Base-by-base conservation (phyloP, 2,113 vertebrate genomes). In the Microtus montanus region DNA sequence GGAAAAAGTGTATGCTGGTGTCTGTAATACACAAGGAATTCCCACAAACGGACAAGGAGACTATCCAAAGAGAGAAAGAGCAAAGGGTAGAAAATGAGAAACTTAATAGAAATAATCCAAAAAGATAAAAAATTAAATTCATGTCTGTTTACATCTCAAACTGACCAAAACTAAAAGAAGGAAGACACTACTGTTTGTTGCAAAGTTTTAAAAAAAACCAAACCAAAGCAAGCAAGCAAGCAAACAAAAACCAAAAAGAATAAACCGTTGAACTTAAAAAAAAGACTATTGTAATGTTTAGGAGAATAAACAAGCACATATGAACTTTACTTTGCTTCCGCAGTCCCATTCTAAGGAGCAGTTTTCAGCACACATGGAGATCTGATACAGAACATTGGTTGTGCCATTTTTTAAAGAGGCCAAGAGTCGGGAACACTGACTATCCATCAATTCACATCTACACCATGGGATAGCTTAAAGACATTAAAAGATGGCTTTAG, bases 371-470 rank as follows among this genome's bases (percentile, higher is more conserved):
- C 44, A 17, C 61, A 19, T 2, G 11, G 92, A 85, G 35, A 87
- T 1, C 38, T 54, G 38, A 49, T 82, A 63, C 2, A 85, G 49
- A 90, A 88, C n/a, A 11, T 78, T 94, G 75, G 28, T 71, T 78
- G 24, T 93, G 82, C 35, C 20, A 79, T 89, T 92, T 64, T 64
- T 95, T 11, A 74, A 15, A 47, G 61, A 86, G 92, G n/a, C 74
- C 89, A 95, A 86, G 38, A 91, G 61, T 15, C 80, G 8, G 44
- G 90, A 94, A 83, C 26, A 88, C 89, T 4, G 33, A 93, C 47
- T 70, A 63, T 33, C 41, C 3, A 84, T 82, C 6, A 79, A 73
- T 73, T 73, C 17, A 91, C 14, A 84, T 91, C 94, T 74, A 79
- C 28, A 83, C 33, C 54, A 66, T 35, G 64, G 41, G 30, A 33